Evolutionary conservation across 2,797 vertebrate species (phyloP), one percentile per base, ranked within the genome.

Genomic region (Syngnathus acus): DNA sequence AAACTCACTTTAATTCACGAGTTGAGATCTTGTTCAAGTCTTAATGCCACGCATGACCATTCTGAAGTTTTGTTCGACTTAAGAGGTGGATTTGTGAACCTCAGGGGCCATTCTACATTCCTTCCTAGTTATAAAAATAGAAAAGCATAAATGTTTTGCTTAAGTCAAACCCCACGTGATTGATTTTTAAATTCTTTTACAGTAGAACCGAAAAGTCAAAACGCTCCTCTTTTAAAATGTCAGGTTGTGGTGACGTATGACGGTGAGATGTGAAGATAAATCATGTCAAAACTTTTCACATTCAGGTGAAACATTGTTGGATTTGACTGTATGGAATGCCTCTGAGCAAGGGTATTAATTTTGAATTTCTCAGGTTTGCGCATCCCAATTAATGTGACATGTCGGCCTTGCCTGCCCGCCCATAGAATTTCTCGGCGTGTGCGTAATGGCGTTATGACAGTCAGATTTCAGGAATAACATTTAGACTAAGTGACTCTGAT

Each of bases 241-340:
- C 59, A 23, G 40, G 40, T 42, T 62, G 40, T 62, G 26, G 60
- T 62, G 60, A 62, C 45, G 60, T 62, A 62, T 43, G 60, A 62
- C 40, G 45, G 10, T 43, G 60, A 23, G 23, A 38, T 62, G 60
- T 62, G 60, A 62, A 26, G 42, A 45, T 62, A 62, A 62, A 62
- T 62, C 60, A 62, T 62, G 60, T 62, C 60, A 45, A 23, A 43
- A 43, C n/a, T 5, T 45, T 62, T 62, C 42, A 23, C 42, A 16
- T 45, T 45, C 8, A 43, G n/a, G 60, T 26, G 60, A 45, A 62
- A 62, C 13, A 37, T 57, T 57, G 14, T 16, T 5, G 5, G 54
- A 43, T 11, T 23, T 62, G 40, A 38, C 58, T 10, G 19, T 13
- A 42, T 19, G n/a, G n/a, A n/a, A n/a, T n/a, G n/a, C n/a, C n/a